Percentiles rank a stretch among this genome's conserved stretches.
These are phyloP conservation scores for Pachycephus smyrnensis DNA, from an alignment of 2,888 invertebrate genomes.

Conservation along the genomic window DNA sequence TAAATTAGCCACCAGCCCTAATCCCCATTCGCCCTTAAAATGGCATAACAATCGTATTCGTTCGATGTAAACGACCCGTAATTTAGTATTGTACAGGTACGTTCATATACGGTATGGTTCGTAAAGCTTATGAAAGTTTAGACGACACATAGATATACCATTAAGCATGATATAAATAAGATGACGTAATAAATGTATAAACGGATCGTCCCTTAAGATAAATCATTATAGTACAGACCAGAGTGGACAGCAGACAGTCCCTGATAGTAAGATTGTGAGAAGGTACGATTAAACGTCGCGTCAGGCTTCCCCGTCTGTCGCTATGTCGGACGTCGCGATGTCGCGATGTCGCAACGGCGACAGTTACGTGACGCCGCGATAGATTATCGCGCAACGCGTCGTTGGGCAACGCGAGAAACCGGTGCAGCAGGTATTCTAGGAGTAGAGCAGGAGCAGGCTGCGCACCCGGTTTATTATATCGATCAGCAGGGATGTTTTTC, in stretches of 20 bases:
- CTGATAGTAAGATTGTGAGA: background rate
- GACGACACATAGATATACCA: background rate
- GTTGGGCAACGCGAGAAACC: slow-evolving; percentile 3
- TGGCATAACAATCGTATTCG: background rate
- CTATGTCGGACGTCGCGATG: background rate
- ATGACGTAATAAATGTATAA: background rate
- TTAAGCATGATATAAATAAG: background rate
- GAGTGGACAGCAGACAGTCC: background rate
- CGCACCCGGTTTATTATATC: background rate
- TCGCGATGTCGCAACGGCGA: slow-evolving; percentile 6
- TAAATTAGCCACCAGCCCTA: slow-evolving; percentile 19
- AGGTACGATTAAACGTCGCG: background rate
- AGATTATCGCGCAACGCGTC: slow-evolving; percentile 7
- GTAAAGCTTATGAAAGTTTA: background rate
- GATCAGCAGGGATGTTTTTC: background rate
- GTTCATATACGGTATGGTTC: background rate
- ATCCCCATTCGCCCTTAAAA: slow-evolving; percentile 31
- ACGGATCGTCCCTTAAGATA: background rate
- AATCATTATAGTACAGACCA: background rate
- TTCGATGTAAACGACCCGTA: background rate
- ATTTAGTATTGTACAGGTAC: background rate
- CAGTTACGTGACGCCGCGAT: slow-evolving; percentile 5
- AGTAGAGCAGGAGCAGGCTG: background rate
- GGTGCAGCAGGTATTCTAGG: slow-evolving; percentile 5
- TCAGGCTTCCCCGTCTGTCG: background rate